Evolutionary conservation across 2,797 vertebrate species (phyloP).

Genomic region (Periophthalmus magnuspinnatus): DNA sequence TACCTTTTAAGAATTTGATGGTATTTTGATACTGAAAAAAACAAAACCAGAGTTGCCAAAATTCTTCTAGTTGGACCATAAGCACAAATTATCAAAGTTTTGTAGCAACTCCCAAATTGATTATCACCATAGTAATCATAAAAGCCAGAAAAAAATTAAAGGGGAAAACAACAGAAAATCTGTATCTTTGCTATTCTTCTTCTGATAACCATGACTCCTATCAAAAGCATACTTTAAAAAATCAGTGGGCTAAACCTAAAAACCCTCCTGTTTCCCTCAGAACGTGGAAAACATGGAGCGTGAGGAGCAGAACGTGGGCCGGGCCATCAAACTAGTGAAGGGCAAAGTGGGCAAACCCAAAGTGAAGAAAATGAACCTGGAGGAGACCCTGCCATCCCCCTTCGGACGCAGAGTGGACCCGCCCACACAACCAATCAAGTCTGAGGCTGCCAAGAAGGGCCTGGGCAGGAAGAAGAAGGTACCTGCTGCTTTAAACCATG

Average conservation of each 20-base stretch:
- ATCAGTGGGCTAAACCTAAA: not conserved
- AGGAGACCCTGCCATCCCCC: conserved; percentile 93
- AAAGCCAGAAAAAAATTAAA: too few relatives aligned
- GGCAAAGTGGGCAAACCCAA: conserved; percentile 97
- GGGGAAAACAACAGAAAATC: too few relatives aligned
- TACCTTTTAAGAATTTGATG: too few relatives aligned
- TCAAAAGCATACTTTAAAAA: too few relatives aligned
- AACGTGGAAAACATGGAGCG: conserved; percentile 89
- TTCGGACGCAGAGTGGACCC: conserved; percentile 91
- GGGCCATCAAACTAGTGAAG: conserved; percentile 88
- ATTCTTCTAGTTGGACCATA: too few relatives aligned
- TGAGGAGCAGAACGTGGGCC: conserved; percentile 84
- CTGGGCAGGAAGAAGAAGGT: conserved; percentile 94
- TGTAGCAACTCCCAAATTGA: too few relatives aligned
- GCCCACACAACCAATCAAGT: conserved; percentile 87
- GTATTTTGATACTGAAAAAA: too few relatives aligned
- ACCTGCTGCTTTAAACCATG: conserved; percentile 1
- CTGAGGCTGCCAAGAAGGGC: conserved; percentile 88
- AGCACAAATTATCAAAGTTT: too few relatives aligned
- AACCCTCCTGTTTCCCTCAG: conserved; percentile 65
- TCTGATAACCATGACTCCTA: too few relatives aligned
- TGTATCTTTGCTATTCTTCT: too few relatives aligned
- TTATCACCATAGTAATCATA: too few relatives aligned
- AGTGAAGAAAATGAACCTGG: conserved; percentile 90
- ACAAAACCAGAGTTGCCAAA: too few relatives aligned